Evolutionary conservation across 2,888 invertebrate species (phyloP).

Genomic region (Hymenopus coronatus): DNA sequence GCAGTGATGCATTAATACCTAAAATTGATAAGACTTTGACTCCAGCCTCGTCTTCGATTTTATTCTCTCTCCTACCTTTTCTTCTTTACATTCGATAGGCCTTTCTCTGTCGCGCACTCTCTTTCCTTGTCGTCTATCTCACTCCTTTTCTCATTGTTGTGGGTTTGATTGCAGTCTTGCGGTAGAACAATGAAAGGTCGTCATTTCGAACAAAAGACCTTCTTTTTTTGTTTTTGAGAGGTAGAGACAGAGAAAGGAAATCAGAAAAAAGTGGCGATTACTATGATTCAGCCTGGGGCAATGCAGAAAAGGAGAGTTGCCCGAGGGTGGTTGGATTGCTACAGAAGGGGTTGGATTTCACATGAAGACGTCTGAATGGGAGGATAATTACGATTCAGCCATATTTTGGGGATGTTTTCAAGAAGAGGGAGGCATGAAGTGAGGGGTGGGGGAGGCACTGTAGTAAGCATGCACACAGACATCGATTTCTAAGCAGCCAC

Average conservation of each 20-base stretch:
- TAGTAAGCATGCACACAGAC: neutral
- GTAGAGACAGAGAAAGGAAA: conserved; percentile 7
- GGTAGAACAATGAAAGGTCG: conserved; percentile 24
- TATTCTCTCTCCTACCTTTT: neutral
- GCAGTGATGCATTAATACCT: neutral
- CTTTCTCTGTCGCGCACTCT: neutral
- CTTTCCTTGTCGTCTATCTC: neutral
- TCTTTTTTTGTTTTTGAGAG: neutral
- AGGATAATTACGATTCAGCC: conserved; percentile 22
- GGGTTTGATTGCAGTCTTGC: conserved; percentile 21
- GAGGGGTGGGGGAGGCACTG: neutral
- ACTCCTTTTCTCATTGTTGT: conserved; percentile 3
- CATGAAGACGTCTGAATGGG: conserved; percentile 24
- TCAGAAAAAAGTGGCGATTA: conserved; percentile 21
- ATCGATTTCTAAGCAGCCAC: neutral
- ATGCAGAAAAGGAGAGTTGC: neutral
- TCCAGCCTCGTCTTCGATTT: neutral
- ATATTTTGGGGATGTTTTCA: conserved; percentile 5
- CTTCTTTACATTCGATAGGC: neutral
- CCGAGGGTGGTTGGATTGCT: neutral
- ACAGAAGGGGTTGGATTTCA: conserved; percentile 12
- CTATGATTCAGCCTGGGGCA: neutral
- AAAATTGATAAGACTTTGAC: neutral
- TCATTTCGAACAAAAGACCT: conserved; percentile 21
- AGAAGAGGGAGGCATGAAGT: neutral